phyloP scores from a whole-genome alignment of 2,113 vertebrate species.

The Lasiurus borealis region DNA sequence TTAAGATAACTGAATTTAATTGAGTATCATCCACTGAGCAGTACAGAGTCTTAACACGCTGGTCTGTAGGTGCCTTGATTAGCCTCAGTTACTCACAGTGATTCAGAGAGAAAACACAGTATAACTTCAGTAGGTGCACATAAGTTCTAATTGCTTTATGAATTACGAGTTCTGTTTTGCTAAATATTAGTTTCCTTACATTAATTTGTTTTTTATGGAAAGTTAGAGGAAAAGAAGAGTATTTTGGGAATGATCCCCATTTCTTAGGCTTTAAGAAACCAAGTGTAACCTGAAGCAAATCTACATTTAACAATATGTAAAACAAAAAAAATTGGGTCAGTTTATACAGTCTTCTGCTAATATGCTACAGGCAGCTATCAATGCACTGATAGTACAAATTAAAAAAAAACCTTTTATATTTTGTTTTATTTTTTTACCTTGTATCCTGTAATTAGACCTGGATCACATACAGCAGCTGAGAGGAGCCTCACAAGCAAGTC shows the following conservation, averaged over 20 bases:
- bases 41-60: background rate
- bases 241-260: slow-evolving; percentile 6
- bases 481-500: slow-evolving; percentile 95
- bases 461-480: slow-evolving; percentile 94
- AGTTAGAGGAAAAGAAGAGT: slow-evolving; percentile 33
- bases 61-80: background rate
- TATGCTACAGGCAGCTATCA: slow-evolving; percentile 39
- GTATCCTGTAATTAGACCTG: slow-evolving; percentile 93
- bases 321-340: background rate
- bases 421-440: slow-evolving; percentile 89
- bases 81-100: background rate
- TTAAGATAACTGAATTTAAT: background rate
- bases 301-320: background rate
- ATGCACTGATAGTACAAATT: slow-evolving; percentile 44
- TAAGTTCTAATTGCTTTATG: slow-evolving; percentile 34
- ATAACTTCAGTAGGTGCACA: background rate
- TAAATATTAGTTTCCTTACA: slow-evolving; percentile 15
- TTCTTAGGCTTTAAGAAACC: slow-evolving; percentile 27
- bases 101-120: slow-evolving; percentile 19
- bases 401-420: background rate
- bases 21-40: background rate
- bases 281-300: slow-evolving; percentile 1
- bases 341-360: slow-evolving; percentile 44
- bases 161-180: slow-evolving; percentile 50
- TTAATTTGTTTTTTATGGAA: background rate